These are phyloP conservation scores for Hedychridium roseum DNA, from an alignment of 2,888 invertebrate genomes.

Conservation along the genomic window DNA sequence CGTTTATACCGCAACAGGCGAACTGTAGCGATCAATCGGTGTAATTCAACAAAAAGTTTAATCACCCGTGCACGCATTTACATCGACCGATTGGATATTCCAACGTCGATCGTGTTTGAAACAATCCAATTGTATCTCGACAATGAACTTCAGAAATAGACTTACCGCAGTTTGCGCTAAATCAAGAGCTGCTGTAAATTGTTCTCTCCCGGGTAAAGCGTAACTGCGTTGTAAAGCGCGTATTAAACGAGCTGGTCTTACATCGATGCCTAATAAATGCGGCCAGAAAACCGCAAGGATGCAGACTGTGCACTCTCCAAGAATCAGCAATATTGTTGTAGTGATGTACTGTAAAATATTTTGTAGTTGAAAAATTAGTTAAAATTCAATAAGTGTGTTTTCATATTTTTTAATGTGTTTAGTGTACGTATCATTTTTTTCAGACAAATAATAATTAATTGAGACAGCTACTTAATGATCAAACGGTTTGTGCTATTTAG, in stretches of 20 bases:
- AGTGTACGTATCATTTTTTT: too few species aligned
- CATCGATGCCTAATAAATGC: conserved; percentile 76
- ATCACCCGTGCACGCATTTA: too few species aligned
- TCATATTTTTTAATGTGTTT: too few species aligned
- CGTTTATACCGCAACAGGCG: conserved; percentile 82
- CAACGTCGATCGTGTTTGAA: not conserved
- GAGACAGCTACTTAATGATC: too few species aligned
- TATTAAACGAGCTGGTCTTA: conserved; percentile 74
- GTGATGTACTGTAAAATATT: conserved; percentile 74
- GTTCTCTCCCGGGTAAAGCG: conserved; percentile 76
- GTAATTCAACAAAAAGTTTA: too few species aligned
- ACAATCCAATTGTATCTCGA: too few species aligned
- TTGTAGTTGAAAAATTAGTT: too few species aligned
- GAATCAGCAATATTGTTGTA: conserved; percentile 72
- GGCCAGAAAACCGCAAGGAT: conserved; percentile 79
- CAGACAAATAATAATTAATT: too few species aligned
- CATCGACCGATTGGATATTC: not conserved
- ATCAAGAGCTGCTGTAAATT: conserved; percentile 83
- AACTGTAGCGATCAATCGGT: conserved; percentile 69
- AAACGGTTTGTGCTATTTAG: too few species aligned
- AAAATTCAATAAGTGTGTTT: too few species aligned
- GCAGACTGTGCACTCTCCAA: conserved; percentile 77
- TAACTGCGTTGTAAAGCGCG: conserved; percentile 79
- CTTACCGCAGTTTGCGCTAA: conserved; percentile 72
- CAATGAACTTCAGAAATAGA: too few species aligned